Evolutionary conservation across 1,140 invertebrate species (phyloP), one percentile per base, ranked within the genome.

Genomic region (Penaeus japonicus): DNA sequence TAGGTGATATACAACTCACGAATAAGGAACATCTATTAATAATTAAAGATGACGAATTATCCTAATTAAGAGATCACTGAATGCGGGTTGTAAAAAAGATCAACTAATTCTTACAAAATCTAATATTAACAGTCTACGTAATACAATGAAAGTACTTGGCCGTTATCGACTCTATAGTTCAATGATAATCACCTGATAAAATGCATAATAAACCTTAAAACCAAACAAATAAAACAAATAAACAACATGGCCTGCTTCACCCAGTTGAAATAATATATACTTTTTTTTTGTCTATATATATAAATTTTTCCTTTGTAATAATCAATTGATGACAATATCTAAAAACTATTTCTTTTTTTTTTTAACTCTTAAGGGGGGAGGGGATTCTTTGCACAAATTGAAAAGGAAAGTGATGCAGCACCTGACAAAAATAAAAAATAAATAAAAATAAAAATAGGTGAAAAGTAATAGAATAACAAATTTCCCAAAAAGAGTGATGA

Each of bases 61-160:
- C 7, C 10, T 54, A 24, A 24, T 35, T 65, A 12, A 83, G 81
- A 83, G 81, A 83, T 83, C 81, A 83, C 65, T 20, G 39, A 35
- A 83, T 30, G 2, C 12, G 22, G 27, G 24, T 47, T 54, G 15
- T 39, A 3, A 65, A 4, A 30, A 18, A 57, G 39, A 57, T 57
- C 10, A 32, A 59, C 55, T 57, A 82, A 82, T 15, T 55, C 2
- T 18, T 12, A 32, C 27, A 32, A 24, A 30, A 73, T 30, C 70
- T 73, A 55, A 59, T 35, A 65, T 27, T 24, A 35, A 83, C 57
- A 39, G 22, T 65, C 59, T n/a, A 65, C 55, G 35, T 73, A 73
- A 27, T 32, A n/a, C 27, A 80, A 54, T 54, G 55, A 83, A 83
- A 83, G 80, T 65, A 83, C 80, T 65, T 54, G 57, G 80, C 80